phyloP scores from a whole-genome alignment of 2,888 invertebrate species.

The Epinotia ramella region DNA sequence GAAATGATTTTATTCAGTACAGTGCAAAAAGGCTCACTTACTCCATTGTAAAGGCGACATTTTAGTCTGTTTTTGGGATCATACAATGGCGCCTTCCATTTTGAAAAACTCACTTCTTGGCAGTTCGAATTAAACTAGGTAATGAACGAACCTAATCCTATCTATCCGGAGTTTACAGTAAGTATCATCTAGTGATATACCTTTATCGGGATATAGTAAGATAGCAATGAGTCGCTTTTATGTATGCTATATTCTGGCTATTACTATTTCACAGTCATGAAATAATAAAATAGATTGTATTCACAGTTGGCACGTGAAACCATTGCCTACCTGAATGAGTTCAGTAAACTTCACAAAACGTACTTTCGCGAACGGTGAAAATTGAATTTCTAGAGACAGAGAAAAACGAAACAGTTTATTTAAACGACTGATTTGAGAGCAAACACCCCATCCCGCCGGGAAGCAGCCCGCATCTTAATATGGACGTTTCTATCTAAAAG shows the following conservation, averaged over 20 bases:
- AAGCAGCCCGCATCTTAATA: slow-evolving; percentile 69
- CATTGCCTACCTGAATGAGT: slow-evolving; percentile 58
- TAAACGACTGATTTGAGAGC: slow-evolving; percentile 82
- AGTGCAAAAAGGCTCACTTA: background rate
- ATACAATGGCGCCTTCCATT: no score
- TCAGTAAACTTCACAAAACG: slow-evolving; percentile 68
- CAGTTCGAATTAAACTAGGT: no score
- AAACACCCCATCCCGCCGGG: slow-evolving; percentile 68
- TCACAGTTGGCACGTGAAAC: background rate
- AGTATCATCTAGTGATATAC: no score
- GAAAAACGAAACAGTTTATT: slow-evolving; percentile 78
- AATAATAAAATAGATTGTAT: slow-evolving; percentile 1
- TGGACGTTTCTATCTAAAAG: slow-evolving; percentile 49
- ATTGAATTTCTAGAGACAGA: slow-evolving; percentile 70
- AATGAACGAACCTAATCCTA: no score
- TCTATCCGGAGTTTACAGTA: no score
- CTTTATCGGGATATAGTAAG: no score
- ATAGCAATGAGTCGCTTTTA: no score
- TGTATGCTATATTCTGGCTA: no score
- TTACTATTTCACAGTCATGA: background rate
- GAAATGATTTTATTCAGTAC: background rate
- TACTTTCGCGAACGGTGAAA: slow-evolving; percentile 67
- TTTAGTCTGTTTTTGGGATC: no score
- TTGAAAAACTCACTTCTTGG: no score
- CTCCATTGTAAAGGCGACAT: background rate